Evolutionary conservation across 2,113 vertebrate species (phyloP).

Genomic region (Stigmatopora nigra): DNA sequence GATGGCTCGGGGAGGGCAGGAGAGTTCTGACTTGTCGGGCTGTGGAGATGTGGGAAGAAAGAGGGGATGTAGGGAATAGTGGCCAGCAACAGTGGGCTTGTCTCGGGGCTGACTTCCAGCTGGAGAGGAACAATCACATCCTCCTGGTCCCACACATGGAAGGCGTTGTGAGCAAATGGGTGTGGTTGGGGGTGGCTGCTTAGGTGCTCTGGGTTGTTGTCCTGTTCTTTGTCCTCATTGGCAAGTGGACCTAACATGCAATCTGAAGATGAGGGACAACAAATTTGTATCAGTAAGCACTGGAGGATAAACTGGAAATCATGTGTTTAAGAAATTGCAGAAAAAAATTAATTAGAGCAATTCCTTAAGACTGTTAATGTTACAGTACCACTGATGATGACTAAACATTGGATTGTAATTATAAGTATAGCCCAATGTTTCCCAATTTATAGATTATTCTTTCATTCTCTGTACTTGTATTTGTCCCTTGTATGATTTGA

Average conservation of each 20-base stretch:
- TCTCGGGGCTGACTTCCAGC: conserved; percentile 38
- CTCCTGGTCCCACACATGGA: conserved; percentile 74
- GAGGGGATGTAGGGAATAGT: conserved; percentile 67
- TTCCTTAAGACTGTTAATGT: too few species aligned
- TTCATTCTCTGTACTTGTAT: too few species aligned
- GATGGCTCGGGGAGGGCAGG: conserved; percentile 2
- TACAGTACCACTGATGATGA: too few species aligned
- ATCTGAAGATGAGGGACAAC: conserved; percentile 47
- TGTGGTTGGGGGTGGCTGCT: conserved; percentile 40
- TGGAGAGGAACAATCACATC: conserved; percentile 63
- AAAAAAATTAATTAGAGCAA: too few species aligned
- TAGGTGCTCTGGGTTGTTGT: conserved; percentile 20
- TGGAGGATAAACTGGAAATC: neutral
- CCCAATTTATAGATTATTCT: too few species aligned
- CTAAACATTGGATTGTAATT: too few species aligned
- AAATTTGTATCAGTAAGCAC: neutral
- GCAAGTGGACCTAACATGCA: conserved; percentile 68
- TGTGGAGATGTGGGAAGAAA: conserved; percentile 61
- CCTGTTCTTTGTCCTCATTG: conserved; percentile 50
- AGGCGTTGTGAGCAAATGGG: conserved; percentile 66
- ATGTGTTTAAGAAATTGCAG: too few species aligned
- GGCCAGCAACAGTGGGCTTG: conserved; percentile 60
- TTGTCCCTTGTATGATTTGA: too few species aligned
- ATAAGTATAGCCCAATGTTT: too few species aligned
- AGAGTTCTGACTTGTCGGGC: conserved; percentile 32